Percentiles rank a stretch among this genome's conserved stretches.
These are phyloP conservation scores for Altica lythri DNA, from an alignment of 2,888 invertebrate genomes.

Conservation along the genomic window DNA sequence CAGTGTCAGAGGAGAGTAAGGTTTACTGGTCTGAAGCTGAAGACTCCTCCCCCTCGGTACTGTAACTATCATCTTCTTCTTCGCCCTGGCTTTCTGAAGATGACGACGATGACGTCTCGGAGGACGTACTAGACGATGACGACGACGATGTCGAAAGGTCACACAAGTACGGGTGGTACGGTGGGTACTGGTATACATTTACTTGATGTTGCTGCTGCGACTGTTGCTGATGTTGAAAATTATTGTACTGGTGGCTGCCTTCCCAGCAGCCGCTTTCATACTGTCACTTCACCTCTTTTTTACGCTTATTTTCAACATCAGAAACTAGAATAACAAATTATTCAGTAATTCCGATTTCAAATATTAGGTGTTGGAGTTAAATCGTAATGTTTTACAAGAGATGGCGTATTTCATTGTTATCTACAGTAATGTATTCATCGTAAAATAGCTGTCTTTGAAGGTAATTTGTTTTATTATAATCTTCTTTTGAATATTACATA, in stretches of 20 bases:
- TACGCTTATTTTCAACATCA: slow-evolving; percentile 56
- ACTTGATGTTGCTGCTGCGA: slow-evolving; percentile 36
- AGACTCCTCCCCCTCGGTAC: slow-evolving; percentile 33
- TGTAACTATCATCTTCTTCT: slow-evolving; percentile 38
- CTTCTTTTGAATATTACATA: no score
- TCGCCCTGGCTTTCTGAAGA: slow-evolving; percentile 22
- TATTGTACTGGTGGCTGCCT: slow-evolving; percentile 44
- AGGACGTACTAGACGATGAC: slow-evolving; percentile 19
- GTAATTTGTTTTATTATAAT: no score
- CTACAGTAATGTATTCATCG: no score
- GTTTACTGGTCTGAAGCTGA: slow-evolving; percentile 31
- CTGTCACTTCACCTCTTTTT: slow-evolving; percentile 60
- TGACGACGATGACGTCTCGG: slow-evolving; percentile 20
- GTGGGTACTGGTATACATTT: slow-evolving; percentile 35
- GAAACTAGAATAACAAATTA: slow-evolving; percentile 48
- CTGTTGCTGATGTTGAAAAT: slow-evolving; percentile 38
- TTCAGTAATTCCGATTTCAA: not conserved
- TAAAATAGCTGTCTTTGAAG: no score
- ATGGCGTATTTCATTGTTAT: no score
- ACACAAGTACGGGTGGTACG: slow-evolving; percentile 37
- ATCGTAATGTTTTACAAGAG: not conserved
- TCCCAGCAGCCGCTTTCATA: slow-evolving; percentile 53
- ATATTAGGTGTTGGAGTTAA: not conserved
- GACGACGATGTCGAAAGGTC: slow-evolving; percentile 30
- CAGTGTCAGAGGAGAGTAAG: slow-evolving; percentile 41